Evolutionary conservation across 1,140 invertebrate species (phyloP).

Genomic region (Drosophila sp.): DNA sequence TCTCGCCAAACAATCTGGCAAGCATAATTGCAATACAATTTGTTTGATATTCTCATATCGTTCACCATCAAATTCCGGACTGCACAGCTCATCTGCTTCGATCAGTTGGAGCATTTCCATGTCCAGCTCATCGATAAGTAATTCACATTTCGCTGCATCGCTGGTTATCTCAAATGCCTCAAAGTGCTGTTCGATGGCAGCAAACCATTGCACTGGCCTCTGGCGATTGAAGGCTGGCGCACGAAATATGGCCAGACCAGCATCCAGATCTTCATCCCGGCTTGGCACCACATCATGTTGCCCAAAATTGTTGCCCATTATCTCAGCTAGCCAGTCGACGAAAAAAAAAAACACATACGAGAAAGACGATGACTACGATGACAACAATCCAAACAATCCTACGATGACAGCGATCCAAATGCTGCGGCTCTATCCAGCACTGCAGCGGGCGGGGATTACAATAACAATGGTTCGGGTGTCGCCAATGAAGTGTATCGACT

Average conservation of each 20-base stretch:
- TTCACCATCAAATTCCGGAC: neutral
- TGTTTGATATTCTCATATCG: conserved; percentile 30
- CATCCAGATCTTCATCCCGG: conserved; percentile 3
- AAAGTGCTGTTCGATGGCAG: conserved; percentile 22
- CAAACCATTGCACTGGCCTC: conserved; percentile 21
- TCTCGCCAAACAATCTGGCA: conserved; percentile 13
- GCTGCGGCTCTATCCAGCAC: too few species aligned
- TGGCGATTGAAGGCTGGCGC: conserved; percentile 28
- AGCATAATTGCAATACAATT: conserved; percentile 3
- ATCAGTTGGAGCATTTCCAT: conserved; percentile 24
- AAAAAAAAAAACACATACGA: conserved; percentile 1
- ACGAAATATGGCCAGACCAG: conserved; percentile 9
- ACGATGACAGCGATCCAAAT: too few species aligned
- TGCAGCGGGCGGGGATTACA: too few species aligned
- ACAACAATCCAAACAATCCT: too few species aligned
- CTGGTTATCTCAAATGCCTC: conserved; percentile 26
- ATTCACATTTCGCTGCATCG: conserved; percentile 25
- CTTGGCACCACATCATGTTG: neutral
- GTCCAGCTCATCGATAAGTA: conserved; percentile 31
- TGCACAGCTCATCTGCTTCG: conserved; percentile 1
- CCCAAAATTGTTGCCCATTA: conserved; percentile 19
- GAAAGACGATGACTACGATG: neutral
- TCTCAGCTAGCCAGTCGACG: neutral
- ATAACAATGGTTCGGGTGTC: too few species aligned
- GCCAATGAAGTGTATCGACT: too few species aligned